Evolutionary conservation across 2,113 vertebrate species (phyloP).

Genomic region (Egretta garzetta): DNA sequence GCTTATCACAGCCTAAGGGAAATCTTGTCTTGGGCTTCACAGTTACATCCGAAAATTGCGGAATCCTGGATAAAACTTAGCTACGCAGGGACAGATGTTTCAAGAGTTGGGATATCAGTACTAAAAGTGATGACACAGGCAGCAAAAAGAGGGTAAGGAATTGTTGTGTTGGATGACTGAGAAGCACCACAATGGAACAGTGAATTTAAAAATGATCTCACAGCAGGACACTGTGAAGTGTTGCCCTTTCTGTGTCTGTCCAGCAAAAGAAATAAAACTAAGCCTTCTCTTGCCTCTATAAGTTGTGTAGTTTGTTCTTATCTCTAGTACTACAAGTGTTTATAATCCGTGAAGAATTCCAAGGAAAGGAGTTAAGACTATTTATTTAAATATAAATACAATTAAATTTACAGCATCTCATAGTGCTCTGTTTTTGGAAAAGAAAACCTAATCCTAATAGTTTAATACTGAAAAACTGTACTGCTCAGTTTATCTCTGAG

Average conservation of each 20-base stretch:
- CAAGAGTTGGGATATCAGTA: neutral
- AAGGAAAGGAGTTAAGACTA: slow-evolving; percentile 60
- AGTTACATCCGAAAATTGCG: neutral
- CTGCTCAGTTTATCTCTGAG: neutral
- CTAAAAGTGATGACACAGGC: neutral
- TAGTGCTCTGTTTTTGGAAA: neutral
- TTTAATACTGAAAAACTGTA: neutral
- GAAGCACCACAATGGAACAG: neutral
- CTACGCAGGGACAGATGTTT: neutral
- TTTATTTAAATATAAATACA: slow-evolving; percentile 76
- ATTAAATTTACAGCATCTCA: slow-evolving; percentile 62
- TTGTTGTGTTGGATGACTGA: neutral
- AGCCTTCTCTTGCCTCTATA: slow-evolving; percentile 21
- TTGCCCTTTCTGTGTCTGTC: neutral
- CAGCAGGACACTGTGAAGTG: neutral
- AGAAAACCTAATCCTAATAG: neutral
- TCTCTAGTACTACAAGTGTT: slow-evolving; percentile 38
- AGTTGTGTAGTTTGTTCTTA: slow-evolving; percentile 36
- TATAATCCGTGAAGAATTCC: slow-evolving; percentile 52
- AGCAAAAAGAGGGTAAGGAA: neutral
- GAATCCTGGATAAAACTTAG: neutral
- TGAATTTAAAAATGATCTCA: neutral
- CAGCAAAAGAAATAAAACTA: neutral
- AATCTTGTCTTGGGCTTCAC: neutral
- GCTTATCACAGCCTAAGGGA: neutral